Base-by-base conservation (phyloP, 2,113 vertebrate genomes). In the Zapornia atra region DNA sequence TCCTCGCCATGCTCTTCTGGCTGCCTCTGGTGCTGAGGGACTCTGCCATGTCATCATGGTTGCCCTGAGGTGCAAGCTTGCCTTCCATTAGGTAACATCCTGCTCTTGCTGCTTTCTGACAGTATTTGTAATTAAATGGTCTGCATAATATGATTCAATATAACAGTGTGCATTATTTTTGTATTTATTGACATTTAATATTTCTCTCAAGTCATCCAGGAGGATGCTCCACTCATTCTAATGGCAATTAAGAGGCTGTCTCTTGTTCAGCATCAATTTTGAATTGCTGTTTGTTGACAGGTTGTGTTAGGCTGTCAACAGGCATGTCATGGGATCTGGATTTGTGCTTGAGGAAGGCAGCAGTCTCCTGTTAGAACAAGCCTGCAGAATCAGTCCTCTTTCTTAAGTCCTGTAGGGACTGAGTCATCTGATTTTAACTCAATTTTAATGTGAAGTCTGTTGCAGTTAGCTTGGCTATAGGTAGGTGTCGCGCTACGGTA, bases 1-100 rank as follows among this genome's bases (percentile, higher is more conserved):
- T 53, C 64, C 40, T 26, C 0, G 0, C 4, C 6, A 2, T 50
- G 42, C 10, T 33, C 18, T 79, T n/a, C 17, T 73, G 56, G 19
- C 9, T 54, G 9, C 31, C 24, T 28, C 48, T 82, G 24, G 13
- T 34, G 44, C 12, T 48, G 18, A 34, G 29, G 34, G 11, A 46
- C 50, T 34, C 17, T 42, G 22, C 4, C 13, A 11, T 44, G 26
- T 13, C 8, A 11, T 28, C 28, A 12, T 1, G 1, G 14, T 5
- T 79, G 20, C 18, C 31, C 12, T 40, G 0, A 0, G 16, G 34
- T 54, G 60, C 53, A n/a, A 60, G 13, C 13, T 54, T 60, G 3
- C 14, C 20, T 76, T 73, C 44, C 50, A 38, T 29, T 42, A 63
- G 34, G 15, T 22, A 56, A 29, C 40, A 70, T 2, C 11, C 26